Percentiles rank a stretch among this genome's conserved stretches.
These are phyloP conservation scores for Drosophila truncata DNA, from an alignment of 1,140 invertebrate genomes.

Conservation along the genomic window DNA sequence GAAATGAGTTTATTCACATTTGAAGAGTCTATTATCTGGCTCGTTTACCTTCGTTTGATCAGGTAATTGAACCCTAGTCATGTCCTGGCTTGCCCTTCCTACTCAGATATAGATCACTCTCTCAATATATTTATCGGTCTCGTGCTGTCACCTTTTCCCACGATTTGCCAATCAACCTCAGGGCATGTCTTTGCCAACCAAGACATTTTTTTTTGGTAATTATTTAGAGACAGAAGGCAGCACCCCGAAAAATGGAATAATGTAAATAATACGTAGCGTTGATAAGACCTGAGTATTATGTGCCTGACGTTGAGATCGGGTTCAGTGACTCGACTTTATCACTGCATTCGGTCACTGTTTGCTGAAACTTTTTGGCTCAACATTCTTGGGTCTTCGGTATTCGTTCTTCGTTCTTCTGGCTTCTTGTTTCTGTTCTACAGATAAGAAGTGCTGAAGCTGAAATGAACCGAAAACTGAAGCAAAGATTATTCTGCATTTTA, in stretches of 20 bases:
- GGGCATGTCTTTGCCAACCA: neutral
- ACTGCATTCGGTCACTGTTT: constrained; percentile 32
- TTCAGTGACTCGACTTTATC: constrained; percentile 55
- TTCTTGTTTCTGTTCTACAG: constrained; percentile 19
- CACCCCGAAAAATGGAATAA: constrained; percentile 15
- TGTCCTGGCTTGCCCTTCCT: constrained; percentile 41
- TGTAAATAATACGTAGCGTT: constrained; percentile 23
- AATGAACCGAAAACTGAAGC: neutral
- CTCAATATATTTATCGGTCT: neutral
- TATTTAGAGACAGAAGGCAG: constrained; percentile 18
- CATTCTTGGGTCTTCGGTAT: constrained; percentile 24
- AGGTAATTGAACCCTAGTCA: constrained; percentile 49
- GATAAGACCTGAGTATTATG: constrained; percentile 43
- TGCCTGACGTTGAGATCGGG: constrained; percentile 34
- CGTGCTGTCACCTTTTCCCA: constrained; percentile 45
- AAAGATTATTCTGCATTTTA: constrained; percentile 21
- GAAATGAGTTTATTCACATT: constrained; percentile 70
- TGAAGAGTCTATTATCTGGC: constrained; percentile 45
- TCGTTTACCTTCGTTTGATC: constrained; percentile 51
- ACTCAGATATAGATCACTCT: constrained; percentile 13
- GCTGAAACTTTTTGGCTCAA: constrained; percentile 39
- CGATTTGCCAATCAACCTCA: constrained; percentile 40
- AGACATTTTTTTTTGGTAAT: constrained; percentile 46
- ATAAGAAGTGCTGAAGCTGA: constrained; percentile 29
- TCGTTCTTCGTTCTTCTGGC: neutral